Evolutionary conservation across 1,140 invertebrate species (phyloP), one percentile per base, ranked within the genome.

Genomic region (Drosophila setifemur): DNA sequence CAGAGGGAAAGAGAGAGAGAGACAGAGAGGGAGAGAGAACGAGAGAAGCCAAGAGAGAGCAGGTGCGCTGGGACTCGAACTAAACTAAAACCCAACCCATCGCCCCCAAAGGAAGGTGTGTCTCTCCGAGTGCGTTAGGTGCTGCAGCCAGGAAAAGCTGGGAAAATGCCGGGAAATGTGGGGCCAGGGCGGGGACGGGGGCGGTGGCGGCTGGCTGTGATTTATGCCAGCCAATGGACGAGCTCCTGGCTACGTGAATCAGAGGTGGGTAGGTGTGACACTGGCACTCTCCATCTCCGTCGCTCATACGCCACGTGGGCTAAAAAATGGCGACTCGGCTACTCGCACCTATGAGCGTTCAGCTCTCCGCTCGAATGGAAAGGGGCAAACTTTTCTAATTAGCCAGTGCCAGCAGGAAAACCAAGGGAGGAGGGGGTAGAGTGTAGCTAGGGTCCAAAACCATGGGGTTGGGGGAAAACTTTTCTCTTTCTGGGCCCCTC

Each of bases 161-260:
- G 29, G 31, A 57, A 58, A 19, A 28, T 12, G 19, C 11, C 31
- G 45, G 26, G 29, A 26, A 57, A 58, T 14, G 40, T 12, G 19
- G 26, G 52, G 25, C 9, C 14, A 4, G 50, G 57, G 40, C 66
- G 57, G 53, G 40, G 66, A 49, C 40, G 53, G n/a, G n/a, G n/a
- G n/a, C n/a, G n/a, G n/a, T n/a, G n/a, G n/a, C n/a, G n/a, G n/a
- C n/a, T n/a, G n/a, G 72, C 67, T 61, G 81, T 89, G 88, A 89
- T 89, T 89, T 89, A 89, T 89, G 74, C 79, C 88, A 89, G 71
- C 88, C 88, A 89, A 89, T 89, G 88, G 88, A 89, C 85, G 88
- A 74, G 79, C 75, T 89, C 83, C 67, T 67, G 61, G 63, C 37
- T 53, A 67, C 61, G 63, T 67, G 43, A 49, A 53, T 58, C 73